Base-by-base conservation (phyloP, 1,140 invertebrate genomes). In the Papilio helenus region DNA sequence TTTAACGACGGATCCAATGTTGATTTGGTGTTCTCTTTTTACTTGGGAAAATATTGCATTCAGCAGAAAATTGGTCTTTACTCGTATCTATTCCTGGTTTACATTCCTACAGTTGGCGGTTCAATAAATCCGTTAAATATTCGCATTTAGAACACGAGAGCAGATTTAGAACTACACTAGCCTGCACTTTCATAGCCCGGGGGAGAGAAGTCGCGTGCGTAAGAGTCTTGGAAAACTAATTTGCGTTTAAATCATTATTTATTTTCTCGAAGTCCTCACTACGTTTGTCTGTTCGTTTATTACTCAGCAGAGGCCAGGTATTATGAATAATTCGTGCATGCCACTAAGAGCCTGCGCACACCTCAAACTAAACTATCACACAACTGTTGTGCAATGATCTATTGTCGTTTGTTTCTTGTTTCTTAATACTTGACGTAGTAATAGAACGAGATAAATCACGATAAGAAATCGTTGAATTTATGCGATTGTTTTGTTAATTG, bases 261-360 rank as follows among this genome's bases (percentile, higher is more conserved):
- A 68, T 72, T 72, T 74, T 49, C 72, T 51, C 44, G 10, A 2
- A 46, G 23, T 23, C 39, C 71, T 20, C 34, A 44, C 34, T 68
- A 29, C 4, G 26, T 68, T 73, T 76, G 34, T 77, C 51, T 12
- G 65, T 72, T 23, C 76, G 39, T 68, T 81, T 76, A 79, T 78
- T 81, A 79, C 42, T 20, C 74, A 72, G 76, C 61, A 46, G 74
- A 72, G 79, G 44, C 74, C 55, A 77, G 55, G 72, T 46, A 78
- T 82, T 82, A 82, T 46, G 68, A 46, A 80, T 80, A 77, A 81
- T 81, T 83, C 81, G 72, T 55, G 72, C 72, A 81, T 74, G 72
- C 58, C 34, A 68, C 61, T 68, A 68, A 68, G 23, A 10, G 10
- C 12, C 7, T 20, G 29, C 29, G 29, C 29, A n/a, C 29, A 29